phyloP scores from a whole-genome alignment of 2,113 vertebrate species.

The Oncorhynchus keta region DNA sequence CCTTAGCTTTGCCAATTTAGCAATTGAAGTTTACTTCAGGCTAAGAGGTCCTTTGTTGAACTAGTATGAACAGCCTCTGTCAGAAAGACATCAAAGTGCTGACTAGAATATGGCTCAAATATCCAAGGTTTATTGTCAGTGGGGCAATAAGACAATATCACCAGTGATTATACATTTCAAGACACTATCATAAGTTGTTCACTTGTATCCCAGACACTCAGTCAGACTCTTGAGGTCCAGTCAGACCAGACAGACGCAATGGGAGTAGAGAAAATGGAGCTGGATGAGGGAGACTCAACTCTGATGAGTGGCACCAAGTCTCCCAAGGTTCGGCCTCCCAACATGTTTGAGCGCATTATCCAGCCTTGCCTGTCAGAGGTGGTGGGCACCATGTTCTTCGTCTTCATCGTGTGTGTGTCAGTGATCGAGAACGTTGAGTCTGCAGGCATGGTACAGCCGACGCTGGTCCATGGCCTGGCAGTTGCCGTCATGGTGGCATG shows the following conservation, averaged over 20 bases:
- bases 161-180: background rate
- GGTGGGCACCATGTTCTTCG: slow-evolving; percentile 73
- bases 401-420: slow-evolving; percentile 74
- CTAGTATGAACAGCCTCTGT: background rate
- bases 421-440: slow-evolving; percentile 72
- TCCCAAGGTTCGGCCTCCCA: background rate
- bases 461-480: slow-evolving; percentile 72
- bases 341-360: slow-evolving; percentile 59
- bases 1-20: no score
- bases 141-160: background rate
- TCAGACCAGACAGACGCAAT: slow-evolving; percentile 23
- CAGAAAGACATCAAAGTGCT: background rate
- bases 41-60: background rate
- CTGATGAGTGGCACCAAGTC: slow-evolving; percentile 38
- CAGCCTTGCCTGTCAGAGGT: slow-evolving; percentile 74
- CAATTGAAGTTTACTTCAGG: background rate
- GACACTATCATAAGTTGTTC: background rate
- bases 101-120: background rate
- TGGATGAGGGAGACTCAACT: slow-evolving; percentile 42
- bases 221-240: background rate
- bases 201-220: background rate
- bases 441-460: slow-evolving; percentile 69
- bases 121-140: background rate
- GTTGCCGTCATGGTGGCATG: slow-evolving; percentile 67
- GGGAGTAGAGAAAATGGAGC: slow-evolving; percentile 61